Percentiles rank a stretch among this genome's conserved stretches.
Evolutionary conservation across 2,113 vertebrate species (phyloP).

Genomic region (Cyanoderma ruficeps): DNA sequence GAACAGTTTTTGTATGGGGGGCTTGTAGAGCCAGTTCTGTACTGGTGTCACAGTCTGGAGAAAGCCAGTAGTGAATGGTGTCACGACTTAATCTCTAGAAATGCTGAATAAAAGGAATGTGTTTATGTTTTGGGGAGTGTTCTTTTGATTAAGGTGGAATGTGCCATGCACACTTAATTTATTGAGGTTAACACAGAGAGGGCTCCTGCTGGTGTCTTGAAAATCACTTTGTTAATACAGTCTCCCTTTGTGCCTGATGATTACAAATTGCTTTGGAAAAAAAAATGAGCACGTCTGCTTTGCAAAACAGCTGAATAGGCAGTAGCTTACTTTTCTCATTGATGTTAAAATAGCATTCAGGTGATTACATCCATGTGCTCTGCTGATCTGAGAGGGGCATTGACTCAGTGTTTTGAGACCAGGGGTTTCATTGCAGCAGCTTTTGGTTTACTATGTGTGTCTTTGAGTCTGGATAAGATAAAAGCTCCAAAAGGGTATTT

Average conservation of each 20-base stretch:
- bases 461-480: not conserved
- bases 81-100: not conserved
- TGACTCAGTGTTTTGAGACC: not conserved
- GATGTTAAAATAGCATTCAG: not conserved
- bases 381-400: not conserved
- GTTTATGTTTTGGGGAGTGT: conserved; percentile 24
- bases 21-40: not conserved
- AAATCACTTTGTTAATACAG: not conserved
- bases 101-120: not conserved
- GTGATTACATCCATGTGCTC: not conserved
- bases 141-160: conserved; percentile 39
- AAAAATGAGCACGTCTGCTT: not conserved
- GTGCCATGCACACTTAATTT: not conserved
- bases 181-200: not conserved
- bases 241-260: not conserved
- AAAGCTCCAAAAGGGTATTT: not conserved
- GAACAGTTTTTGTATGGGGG: not conserved
- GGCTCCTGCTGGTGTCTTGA: not conserved
- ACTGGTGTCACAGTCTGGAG: not conserved
- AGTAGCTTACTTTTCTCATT: not conserved
- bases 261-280: not conserved
- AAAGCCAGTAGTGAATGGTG: not conserved
- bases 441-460: not conserved
- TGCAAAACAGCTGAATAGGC: not conserved
- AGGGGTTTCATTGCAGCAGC: not conserved